Evolutionary conservation across 1,140 invertebrate genomes (phyloP), one percentile per base, ranked within the genome.

Genomic region (Tetragnatha versicolor): DNA sequence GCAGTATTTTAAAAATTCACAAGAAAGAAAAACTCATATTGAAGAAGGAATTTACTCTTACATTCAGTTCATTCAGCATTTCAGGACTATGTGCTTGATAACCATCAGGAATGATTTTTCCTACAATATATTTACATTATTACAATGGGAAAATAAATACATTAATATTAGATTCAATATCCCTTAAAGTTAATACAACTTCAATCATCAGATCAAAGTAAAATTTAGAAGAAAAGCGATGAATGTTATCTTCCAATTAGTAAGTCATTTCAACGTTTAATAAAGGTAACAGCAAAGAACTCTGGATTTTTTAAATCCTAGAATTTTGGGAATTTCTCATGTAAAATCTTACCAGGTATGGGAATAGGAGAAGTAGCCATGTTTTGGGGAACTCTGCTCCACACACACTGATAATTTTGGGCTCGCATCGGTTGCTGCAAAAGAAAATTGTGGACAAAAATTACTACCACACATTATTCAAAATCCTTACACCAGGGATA

Each of bases 31-130:
- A 53, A 53, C 25, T n/a, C 20, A 53, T 53, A 53, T 25, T 25
- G 10, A 25, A 53, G 25, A 22, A 53, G 49, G 2, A 3, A 25
- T 10, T 10, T 42, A 42, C 33, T 6, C 73, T 77, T 55, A 77
- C 73, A 65, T 77, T 77, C 5, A 63, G 12, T 3, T 77, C 73
- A 55, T 49, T 77, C 31, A 65, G 33, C 7, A 45, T 39, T 37
- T 77, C 73, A 14, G 73, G 61, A 55, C 60, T 66, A n/a, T 66
- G 73, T 37, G n/a, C 35, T 47, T 58, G 37, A 25, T 77, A 77
- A 37, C 39, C 47, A 39, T 77, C 60, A 14, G 61, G 9, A 65
- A 22, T 3, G 39, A 37, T 25, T 53, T 77, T 77, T 37, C 73
- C 73, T 77, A 22, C 12, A 75, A 73, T 14, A 60, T n/a, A n/a